These are phyloP conservation scores for Charina bottae DNA, from an alignment of 2,113 vertebrate species.

Conservation along the genomic window DNA sequence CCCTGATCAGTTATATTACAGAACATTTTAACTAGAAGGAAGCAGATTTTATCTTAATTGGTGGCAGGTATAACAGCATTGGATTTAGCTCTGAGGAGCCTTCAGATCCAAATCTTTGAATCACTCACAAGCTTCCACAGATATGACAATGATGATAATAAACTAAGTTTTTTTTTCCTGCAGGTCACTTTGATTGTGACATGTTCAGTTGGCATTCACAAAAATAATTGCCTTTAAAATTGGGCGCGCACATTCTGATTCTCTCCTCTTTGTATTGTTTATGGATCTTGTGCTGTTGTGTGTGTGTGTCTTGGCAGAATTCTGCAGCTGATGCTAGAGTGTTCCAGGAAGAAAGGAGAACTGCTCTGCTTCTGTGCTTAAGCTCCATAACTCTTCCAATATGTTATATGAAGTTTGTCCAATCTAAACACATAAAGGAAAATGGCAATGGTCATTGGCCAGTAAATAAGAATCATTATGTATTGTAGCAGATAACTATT, in stretches of 20 bases:
- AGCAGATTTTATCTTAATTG: slow-evolving; percentile 1
- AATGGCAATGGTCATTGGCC: neutral
- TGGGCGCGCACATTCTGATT: neutral
- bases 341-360: neutral
- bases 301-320: neutral
- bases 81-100: neutral
- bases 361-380: neutral
- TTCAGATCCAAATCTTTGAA: neutral
- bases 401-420: neutral
- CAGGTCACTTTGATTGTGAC: neutral
- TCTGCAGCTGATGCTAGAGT: neutral
- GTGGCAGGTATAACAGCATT: neutral
- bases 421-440: neutral
- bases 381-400: neutral
- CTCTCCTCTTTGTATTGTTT: neutral
- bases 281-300: neutral
- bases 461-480: neutral
- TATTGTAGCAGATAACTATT: neutral
- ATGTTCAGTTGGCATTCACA: neutral
- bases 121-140: neutral
- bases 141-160: neutral
- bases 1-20: neutral
- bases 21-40: neutral
- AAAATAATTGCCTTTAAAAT: neutral
- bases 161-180: neutral